phyloP scores from a whole-genome alignment of 2,113 vertebrate genomes.

The Gopherus flavomarginatus region DNA sequence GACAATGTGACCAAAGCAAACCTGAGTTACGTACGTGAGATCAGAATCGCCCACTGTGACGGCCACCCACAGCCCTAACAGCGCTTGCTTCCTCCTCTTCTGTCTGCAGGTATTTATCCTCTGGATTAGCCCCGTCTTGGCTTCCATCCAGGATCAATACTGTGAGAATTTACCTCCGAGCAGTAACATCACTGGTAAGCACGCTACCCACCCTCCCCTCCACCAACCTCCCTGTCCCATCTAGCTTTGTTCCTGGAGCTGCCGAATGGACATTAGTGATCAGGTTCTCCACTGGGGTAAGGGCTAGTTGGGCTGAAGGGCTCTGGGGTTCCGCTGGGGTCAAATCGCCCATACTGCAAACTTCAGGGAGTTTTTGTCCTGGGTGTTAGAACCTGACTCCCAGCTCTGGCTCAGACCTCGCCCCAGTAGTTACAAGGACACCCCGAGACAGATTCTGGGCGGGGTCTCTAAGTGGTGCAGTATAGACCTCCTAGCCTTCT shows the following conservation, averaged over 20 bases:
- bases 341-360: neutral
- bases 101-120: slow-evolving; percentile 60
- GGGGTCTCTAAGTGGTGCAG: too few relatives aligned
- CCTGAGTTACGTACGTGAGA: neutral
- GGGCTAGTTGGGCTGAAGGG: neutral
- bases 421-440: neutral
- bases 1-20: neutral
- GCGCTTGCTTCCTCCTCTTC: neutral
- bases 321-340: neutral
- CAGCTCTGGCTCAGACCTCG: neutral
- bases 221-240: fast-evolving
- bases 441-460: too few relatives aligned
- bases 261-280: neutral
- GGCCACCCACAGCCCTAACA: neutral
- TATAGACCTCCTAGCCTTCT: neutral
- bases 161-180: slow-evolving; percentile 68
- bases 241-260: neutral
- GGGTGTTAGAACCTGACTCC: neutral
- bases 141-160: slow-evolving; percentile 76
- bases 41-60: neutral
- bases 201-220: neutral
- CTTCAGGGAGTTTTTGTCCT: neutral
- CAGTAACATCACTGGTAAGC: slow-evolving; percentile 78
- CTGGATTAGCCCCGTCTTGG: slow-evolving; percentile 36
- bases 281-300: neutral